phyloP scores from a whole-genome alignment of 2,113 vertebrate genomes.

The Leptodactylus fuscus region DNA sequence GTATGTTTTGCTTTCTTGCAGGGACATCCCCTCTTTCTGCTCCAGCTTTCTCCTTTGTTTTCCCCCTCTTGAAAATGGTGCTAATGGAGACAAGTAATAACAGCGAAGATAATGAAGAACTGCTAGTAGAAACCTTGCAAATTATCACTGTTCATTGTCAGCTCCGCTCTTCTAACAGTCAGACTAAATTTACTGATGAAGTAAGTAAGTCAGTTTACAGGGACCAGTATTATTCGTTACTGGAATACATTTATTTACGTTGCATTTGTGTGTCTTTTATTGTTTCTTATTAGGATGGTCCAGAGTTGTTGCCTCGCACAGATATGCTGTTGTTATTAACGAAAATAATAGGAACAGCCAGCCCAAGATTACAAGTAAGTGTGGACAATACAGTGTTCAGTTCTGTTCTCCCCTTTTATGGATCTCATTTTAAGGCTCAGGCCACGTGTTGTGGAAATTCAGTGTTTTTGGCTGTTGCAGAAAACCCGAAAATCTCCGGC shows the following conservation, averaged over 20 bases:
- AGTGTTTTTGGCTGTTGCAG: no score
- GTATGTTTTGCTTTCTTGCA: slow-evolving; percentile 33
- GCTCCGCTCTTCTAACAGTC: slow-evolving; percentile 73
- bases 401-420: not conserved
- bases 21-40: slow-evolving; percentile 74
- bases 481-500: no score
- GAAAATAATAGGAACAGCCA: slow-evolving; percentile 83
- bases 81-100: slow-evolving; percentile 81
- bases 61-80: slow-evolving; percentile 89
- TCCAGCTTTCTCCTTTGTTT: slow-evolving; percentile 87
- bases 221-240: no score
- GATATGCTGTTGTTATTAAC: slow-evolving; percentile 90
- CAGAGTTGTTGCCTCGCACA: slow-evolving; percentile 91
- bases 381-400: not conserved
- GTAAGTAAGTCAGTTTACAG: slow-evolving; percentile 69
- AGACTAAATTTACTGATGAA: slow-evolving; percentile 82
- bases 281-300: slow-evolving; percentile 80
- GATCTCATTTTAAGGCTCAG: no score
- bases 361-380: slow-evolving; percentile 89
- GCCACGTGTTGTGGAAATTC: no score
- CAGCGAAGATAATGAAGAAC: slow-evolving; percentile 81
- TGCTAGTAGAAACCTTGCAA: slow-evolving; percentile 85
- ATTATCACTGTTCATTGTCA: slow-evolving; percentile 85
- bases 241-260: no score
- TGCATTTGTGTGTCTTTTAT: not conserved